phyloP scores from a whole-genome alignment of 2,797 vertebrate species.

The Liparis tanakae region DNA sequence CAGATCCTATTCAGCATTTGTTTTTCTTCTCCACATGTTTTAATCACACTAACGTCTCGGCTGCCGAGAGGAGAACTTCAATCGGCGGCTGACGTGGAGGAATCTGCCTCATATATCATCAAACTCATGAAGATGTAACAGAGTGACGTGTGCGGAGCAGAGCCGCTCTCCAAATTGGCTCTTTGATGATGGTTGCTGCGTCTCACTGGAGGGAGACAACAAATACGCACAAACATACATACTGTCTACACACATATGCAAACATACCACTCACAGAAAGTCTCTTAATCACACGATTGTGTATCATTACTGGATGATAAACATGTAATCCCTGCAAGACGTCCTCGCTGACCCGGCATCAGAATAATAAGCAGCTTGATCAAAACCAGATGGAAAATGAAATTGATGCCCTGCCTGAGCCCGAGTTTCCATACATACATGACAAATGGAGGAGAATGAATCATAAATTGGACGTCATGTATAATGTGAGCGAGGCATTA shows the following conservation, averaged over 20 bases:
- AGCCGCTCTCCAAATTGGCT: constrained; percentile 61
- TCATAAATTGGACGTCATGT: constrained; percentile 60
- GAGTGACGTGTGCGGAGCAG: constrained; percentile 28
- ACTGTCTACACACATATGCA: constrained; percentile 20
- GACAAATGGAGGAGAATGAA: constrained; percentile 62
- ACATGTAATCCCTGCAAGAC: constrained; percentile 37
- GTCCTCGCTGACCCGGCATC: constrained; percentile 24
- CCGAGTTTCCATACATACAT: constrained; percentile 59
- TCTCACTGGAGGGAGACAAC: constrained; percentile 57
- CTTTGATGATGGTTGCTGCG: constrained; percentile 67
- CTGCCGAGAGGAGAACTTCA: constrained; percentile 23
- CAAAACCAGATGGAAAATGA: constrained; percentile 52
- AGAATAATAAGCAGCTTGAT: constrained; percentile 52
- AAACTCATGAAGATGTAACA: constrained; percentile 32
- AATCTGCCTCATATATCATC: constrained; percentile 43
- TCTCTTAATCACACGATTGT: constrained; percentile 46
- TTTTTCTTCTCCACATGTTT: constrained; percentile 21
- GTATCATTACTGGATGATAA: constrained; percentile 43
- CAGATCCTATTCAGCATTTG: background rate
- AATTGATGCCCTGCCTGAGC: constrained; percentile 57
- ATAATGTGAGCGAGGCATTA: constrained; percentile 68
- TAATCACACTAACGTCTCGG: constrained; percentile 8
- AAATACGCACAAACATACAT: constrained; percentile 37
- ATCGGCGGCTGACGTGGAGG: constrained; percentile 11
- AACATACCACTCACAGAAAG: constrained; percentile 14